Evolutionary conservation across 2,888 invertebrate genomes (phyloP).

Genomic region (Ophion obscuratus): DNA sequence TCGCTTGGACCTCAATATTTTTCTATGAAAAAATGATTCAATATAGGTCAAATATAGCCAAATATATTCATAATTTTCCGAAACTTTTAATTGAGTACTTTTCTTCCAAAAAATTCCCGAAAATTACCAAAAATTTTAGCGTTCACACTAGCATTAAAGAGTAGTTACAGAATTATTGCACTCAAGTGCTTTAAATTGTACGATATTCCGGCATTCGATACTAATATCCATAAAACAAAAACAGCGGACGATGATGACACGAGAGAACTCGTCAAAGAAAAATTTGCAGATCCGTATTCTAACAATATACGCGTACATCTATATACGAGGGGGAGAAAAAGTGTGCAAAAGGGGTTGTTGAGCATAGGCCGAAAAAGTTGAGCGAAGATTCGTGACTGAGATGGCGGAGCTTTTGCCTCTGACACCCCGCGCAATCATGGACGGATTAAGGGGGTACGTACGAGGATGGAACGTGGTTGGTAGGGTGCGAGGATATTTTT

Average conservation of each 20-base stretch:
- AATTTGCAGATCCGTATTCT: background rate
- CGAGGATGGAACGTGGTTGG: constrained; percentile 71
- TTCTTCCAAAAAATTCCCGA: no score
- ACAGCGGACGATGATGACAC: background rate
- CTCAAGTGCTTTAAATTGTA: no score
- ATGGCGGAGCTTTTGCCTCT: constrained; percentile 57
- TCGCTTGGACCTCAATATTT: no score
- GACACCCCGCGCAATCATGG: constrained; percentile 79
- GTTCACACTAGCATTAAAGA: no score
- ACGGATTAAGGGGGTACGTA: constrained; percentile 80
- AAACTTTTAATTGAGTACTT: no score
- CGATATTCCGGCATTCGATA: no score
- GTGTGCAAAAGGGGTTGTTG: constrained; percentile 52
- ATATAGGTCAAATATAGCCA: no score
- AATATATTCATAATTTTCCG: no score
- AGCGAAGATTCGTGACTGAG: constrained; percentile 67
- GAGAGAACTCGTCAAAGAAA: constrained; percentile 10
- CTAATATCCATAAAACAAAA: background rate
- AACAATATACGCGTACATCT: background rate
- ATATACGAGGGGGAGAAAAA: background rate
- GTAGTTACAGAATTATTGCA: no score
- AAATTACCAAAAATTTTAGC: no score
- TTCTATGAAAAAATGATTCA: no score
- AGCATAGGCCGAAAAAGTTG: constrained; percentile 52
- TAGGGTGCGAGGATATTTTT: constrained; percentile 67